Conservation (phyloP, 2,888 invertebrate species). For the Agrypnus murinus region DNA sequence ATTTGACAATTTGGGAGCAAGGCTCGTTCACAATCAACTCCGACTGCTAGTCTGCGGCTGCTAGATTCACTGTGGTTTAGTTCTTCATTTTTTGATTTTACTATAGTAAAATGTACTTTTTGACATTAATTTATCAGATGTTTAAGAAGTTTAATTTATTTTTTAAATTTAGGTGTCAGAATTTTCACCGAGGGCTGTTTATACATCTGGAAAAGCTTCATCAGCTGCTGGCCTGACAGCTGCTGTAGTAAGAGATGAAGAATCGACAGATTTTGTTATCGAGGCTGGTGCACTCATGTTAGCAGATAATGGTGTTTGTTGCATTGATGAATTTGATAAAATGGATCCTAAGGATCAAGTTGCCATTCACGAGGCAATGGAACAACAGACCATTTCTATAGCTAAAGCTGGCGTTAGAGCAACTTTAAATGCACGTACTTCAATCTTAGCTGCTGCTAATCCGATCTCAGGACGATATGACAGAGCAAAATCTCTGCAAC, state of each 20-base stretch:
- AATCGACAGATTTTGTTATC: conserved; percentile 98
- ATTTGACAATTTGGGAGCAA: too few species aligned
- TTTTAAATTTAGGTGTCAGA: conserved; percentile 77
- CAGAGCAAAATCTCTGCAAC: conserved; percentile 92
- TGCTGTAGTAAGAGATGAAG: conserved; percentile 98
- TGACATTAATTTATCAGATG: too few species aligned
- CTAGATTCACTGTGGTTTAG: too few species aligned
- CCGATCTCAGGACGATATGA: conserved; percentile 98
- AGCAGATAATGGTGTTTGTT: conserved; percentile 98
- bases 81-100: too few species aligned
- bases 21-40: too few species aligned
- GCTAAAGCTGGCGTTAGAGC: conserved; percentile 99
- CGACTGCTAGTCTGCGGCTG: too few species aligned
- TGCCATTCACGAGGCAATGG: conserved; percentile 99
- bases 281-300: conserved; percentile 99
- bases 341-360: conserved; percentile 99
- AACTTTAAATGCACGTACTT: conserved; percentile 97
- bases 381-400: conserved; percentile 99
- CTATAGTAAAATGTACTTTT: too few species aligned
- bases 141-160: too few species aligned
- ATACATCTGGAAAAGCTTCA: conserved; percentile 99
- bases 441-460: conserved; percentile 98
- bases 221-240: conserved; percentile 98
- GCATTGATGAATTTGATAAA: conserved; percentile 99
- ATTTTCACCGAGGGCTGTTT: conserved; percentile 96